phyloP scores from a whole-genome alignment of 2,888 invertebrate genomes.

The Dryadula phaetusa region DNA sequence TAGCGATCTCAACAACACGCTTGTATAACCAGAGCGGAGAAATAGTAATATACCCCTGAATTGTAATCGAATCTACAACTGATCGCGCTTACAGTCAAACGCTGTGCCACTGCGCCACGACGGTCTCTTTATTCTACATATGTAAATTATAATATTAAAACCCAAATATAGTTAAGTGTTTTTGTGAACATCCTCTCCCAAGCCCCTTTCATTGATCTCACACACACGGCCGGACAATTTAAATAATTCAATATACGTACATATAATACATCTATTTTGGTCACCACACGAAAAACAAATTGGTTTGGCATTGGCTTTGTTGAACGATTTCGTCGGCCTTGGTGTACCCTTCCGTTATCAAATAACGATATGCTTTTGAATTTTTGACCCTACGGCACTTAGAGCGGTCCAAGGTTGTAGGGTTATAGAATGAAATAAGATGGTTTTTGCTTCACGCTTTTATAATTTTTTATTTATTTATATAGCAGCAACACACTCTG shows the following conservation, averaged over 20 bases:
- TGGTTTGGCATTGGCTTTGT: slow-evolving; percentile 42
- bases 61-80: too few species aligned
- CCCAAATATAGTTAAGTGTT: background rate
- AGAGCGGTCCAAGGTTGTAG: background rate
- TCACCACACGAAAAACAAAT: slow-evolving; percentile 30
- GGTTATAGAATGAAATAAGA: background rate
- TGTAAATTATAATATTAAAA: too few species aligned
- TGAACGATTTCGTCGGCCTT: slow-evolving; percentile 42
- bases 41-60: too few species aligned
- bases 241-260: background rate
- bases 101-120: too few species aligned
- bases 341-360: slow-evolving; percentile 34
- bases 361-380: background rate
- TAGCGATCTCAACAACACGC: too few species aligned
- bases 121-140: too few species aligned
- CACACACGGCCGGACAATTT: slow-evolving; percentile 5
- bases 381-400: slow-evolving; percentile 27
- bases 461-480: too few species aligned
- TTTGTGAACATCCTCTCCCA: background rate
- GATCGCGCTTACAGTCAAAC: too few species aligned
- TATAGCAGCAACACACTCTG: too few species aligned
- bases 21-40: too few species aligned
- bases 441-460: background rate
- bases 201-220: background rate
- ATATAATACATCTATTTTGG: slow-evolving; percentile 2